These are phyloP conservation scores for Pantherophis alleghaniensis DNA, from an alignment of 2,797 vertebrate species.

Conservation along the genomic window DNA sequence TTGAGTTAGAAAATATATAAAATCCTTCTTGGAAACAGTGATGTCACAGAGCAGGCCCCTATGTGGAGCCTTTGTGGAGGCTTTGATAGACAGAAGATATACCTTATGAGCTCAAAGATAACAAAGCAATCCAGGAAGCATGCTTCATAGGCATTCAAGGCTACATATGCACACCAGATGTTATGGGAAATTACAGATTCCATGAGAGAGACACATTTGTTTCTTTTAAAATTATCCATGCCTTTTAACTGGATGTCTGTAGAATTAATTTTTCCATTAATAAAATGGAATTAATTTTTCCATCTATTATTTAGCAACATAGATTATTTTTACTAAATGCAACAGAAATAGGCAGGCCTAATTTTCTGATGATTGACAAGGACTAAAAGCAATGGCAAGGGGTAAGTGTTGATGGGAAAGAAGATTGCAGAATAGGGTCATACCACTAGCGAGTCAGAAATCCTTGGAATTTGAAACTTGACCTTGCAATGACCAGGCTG, in stretches of 20 bases:
- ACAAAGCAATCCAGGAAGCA: slow-evolving; percentile 56
- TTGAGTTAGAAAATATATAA: neutral
- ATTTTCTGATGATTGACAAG: too few species aligned
- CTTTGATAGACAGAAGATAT: neutral
- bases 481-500: neutral
- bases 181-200: slow-evolving; percentile 43
- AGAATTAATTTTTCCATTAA: neutral
- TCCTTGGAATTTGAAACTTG: neutral
- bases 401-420: too few species aligned
- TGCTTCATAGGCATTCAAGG: slow-evolving; percentile 55
- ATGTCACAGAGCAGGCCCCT: neutral
- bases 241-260: slow-evolving; percentile 34
- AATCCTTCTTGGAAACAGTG: neutral
- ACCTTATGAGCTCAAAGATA: slow-evolving; percentile 35
- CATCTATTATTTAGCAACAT: neutral
- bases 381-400: neutral
- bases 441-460: neutral
- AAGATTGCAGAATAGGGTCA: neutral
- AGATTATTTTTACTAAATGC: neutral
- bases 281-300: neutral
- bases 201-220: slow-evolving; percentile 53
- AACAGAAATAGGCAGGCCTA: neutral
- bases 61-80: neutral
- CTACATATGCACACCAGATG: slow-evolving; percentile 65
- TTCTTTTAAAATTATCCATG: slow-evolving; percentile 56